These are phyloP conservation scores for Xestia xanthographa DNA, from an alignment of 2,888 invertebrate species.

Conservation along the genomic window DNA sequence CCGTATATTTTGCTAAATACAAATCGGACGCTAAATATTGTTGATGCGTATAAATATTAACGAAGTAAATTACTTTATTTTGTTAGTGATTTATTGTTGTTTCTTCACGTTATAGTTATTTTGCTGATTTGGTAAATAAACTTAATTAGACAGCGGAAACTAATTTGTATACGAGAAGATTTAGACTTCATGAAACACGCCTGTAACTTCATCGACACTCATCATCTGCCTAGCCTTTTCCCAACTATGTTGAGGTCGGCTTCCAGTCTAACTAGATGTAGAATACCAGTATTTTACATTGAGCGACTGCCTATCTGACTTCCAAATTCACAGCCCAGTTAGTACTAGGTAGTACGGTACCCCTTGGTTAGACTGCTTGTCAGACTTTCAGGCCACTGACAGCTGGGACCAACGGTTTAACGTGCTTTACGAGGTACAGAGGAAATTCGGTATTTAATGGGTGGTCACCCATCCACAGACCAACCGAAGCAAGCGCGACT, in stretches of 20 bases:
- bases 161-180: background rate
- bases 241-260: background rate
- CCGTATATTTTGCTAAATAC: constrained; percentile 60
- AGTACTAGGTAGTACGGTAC: background rate
- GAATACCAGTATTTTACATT: background rate
- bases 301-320: background rate
- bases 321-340: background rate
- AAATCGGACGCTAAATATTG: constrained; percentile 62
- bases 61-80: constrained; percentile 48
- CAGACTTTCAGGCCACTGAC: background rate
- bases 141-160: background rate
- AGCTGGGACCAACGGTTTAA: background rate
- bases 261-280: background rate
- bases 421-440: background rate
- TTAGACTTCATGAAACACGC: too few relatives aligned
- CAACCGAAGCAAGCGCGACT: background rate
- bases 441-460: too few relatives aligned
- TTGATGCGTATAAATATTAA: constrained; percentile 59
- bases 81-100: constrained; percentile 52
- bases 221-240: too few relatives aligned
- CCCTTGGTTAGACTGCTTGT: background rate
- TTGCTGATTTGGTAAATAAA: background rate
- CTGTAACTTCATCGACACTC: too few relatives aligned
- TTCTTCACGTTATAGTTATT: constrained; percentile 28
- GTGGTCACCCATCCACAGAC: too few relatives aligned